Conservation (phyloP, 2,113 vertebrate genomes). For the Cygnus buccinator region DNA sequence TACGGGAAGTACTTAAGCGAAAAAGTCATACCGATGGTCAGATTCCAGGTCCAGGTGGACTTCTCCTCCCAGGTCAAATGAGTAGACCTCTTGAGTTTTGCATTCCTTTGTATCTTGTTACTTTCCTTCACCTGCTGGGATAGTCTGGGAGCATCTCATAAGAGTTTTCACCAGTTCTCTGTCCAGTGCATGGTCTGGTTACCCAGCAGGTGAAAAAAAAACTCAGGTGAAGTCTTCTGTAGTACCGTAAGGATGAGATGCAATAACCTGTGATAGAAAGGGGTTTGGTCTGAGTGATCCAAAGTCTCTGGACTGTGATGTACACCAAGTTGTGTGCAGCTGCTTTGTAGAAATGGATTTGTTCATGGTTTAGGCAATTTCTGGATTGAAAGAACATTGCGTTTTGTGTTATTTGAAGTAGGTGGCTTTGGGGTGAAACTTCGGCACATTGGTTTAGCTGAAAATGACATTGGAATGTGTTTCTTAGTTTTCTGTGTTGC, state of each 20-base stretch:
- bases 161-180: background rate
- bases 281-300: background rate
- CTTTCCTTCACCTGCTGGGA: background rate
- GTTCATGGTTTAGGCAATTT: background rate
- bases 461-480: background rate
- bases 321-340: background rate
- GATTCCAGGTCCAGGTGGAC: background rate
- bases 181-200: accelerated
- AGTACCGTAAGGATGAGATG: background rate
- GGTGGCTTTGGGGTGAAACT: accelerated
- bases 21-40: accelerated
- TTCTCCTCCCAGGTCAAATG: background rate
- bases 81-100: background rate
- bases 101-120: background rate
- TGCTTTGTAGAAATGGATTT: background rate
- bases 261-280: background rate
- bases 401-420: accelerated
- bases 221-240: background rate
- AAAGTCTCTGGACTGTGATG: background rate
- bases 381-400: accelerated
- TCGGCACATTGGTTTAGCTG: accelerated
- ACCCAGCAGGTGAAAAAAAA: background rate
- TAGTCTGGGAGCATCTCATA: background rate
- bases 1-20: accelerated
- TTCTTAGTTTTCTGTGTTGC: background rate